Evolutionary conservation across 2,888 invertebrate species (phyloP).

Genomic region (Agrotis exclamationis): DNA sequence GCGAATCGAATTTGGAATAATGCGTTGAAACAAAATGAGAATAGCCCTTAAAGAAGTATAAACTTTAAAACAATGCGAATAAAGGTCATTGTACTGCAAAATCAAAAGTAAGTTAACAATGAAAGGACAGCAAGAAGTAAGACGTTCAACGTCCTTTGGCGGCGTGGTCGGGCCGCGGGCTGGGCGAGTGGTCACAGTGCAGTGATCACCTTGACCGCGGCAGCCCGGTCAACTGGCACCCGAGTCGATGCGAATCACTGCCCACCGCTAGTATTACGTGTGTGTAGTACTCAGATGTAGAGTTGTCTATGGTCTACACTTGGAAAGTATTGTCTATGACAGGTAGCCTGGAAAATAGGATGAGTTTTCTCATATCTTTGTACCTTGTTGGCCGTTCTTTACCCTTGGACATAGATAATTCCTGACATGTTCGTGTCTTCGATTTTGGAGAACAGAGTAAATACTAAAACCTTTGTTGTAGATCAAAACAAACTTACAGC

Average conservation of each 20-base stretch:
- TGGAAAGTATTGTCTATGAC: slow-evolving; percentile 50
- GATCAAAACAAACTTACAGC: not conserved
- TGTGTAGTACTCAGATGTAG: slow-evolving; percentile 50
- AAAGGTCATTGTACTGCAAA: slow-evolving; percentile 9
- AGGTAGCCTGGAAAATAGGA: slow-evolving; percentile 21
- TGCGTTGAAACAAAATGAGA: slow-evolving; percentile 50
- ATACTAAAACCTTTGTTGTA: too few species aligned
- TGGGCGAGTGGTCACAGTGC: slow-evolving; percentile 70
- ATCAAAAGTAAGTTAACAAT: slow-evolving; percentile 5
- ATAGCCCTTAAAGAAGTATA: not conserved
- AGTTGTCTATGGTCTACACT: slow-evolving; percentile 31
- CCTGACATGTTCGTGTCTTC: not conserved
- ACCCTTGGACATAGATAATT: not conserved
- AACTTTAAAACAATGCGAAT: not conserved
- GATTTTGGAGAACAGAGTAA: not conserved
- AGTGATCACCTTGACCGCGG: slow-evolving; percentile 78
- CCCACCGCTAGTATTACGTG: slow-evolving; percentile 70
- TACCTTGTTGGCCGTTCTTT: too few species aligned
- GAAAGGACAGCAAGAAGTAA: slow-evolving; percentile 14
- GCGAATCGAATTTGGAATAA: slow-evolving; percentile 48
- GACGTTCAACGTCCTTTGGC: slow-evolving; percentile 62
- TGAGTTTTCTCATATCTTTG: not conserved
- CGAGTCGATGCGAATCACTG: slow-evolving; percentile 69
- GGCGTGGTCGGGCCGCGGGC: slow-evolving; percentile 33
- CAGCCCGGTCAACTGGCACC: slow-evolving; percentile 69